phyloP scores from a whole-genome alignment of 1,140 invertebrate species.

The Pentalonia nigronervosa region DNA sequence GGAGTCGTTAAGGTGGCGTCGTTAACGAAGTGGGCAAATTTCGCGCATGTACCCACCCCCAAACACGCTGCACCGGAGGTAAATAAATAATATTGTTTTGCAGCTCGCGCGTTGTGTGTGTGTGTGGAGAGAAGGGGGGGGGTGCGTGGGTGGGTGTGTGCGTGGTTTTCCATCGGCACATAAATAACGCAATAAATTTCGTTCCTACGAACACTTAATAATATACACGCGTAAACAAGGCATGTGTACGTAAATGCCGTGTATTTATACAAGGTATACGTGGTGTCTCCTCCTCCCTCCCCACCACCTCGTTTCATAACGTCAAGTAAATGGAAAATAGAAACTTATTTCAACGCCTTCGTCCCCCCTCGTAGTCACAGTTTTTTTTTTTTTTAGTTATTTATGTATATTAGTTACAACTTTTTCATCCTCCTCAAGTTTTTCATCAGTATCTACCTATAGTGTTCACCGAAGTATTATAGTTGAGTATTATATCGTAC shows the following conservation, averaged over 20 bases:
- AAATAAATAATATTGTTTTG: conserved; percentile 18
- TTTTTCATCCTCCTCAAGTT: neutral
- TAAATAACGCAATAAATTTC: conserved; percentile 26
- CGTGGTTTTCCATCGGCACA: neutral
- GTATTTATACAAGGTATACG: conserved; percentile 2
- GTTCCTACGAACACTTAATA: neutral
- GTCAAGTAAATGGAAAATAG: neutral
- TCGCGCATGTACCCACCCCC: neutral
- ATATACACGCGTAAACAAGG: neutral
- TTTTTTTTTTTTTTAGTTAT: neutral
- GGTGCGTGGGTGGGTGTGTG: neutral
- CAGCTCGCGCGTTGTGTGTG: neutral
- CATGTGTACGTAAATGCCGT: neutral
- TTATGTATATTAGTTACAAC: neutral
- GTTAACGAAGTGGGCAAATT: neutral
- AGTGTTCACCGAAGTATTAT: neutral
- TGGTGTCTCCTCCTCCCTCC: neutral
- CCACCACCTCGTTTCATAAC: neutral
- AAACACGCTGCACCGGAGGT: neutral
- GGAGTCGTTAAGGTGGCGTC: neutral
- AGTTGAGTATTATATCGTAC: neutral
- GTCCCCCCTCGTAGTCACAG: neutral
- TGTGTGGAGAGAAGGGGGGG: too few relatives aligned
- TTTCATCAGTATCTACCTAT: neutral
- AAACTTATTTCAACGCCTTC: neutral